Percentiles rank a stretch among this genome's conserved stretches.
phyloP scores from a whole-genome alignment of 2,888 invertebrate species.

The Esperia sulphurella region DNA sequence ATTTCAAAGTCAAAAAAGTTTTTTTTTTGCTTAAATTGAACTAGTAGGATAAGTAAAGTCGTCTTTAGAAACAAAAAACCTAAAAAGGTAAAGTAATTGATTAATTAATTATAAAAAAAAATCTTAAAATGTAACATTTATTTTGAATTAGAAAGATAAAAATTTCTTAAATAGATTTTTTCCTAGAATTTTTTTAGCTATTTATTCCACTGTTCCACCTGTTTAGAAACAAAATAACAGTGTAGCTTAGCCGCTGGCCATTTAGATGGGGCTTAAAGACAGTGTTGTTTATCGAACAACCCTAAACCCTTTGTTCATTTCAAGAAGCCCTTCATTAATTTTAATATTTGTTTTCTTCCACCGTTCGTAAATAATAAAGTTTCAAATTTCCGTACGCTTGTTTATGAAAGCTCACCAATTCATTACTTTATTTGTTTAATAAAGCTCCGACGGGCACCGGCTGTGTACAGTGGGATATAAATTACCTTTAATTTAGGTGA shows the following conservation, averaged over 20 bases:
- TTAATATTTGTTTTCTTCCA: slow-evolving; percentile 39
- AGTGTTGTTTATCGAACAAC: slow-evolving; percentile 20
- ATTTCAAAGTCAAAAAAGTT: too few relatives aligned
- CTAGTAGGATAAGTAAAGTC: too few relatives aligned
- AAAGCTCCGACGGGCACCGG: slow-evolving; percentile 62
- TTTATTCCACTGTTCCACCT: too few relatives aligned
- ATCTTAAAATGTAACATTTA: too few relatives aligned
- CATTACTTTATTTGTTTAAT: slow-evolving; percentile 75
- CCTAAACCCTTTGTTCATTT: slow-evolving; percentile 19
- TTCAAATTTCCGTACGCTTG: slow-evolving; percentile 59
- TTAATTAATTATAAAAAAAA: too few relatives aligned
- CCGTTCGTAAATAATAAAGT: slow-evolving; percentile 58
- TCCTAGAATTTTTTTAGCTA: too few relatives aligned
- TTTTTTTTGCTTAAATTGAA: too few relatives aligned
- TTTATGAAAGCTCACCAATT: slow-evolving; percentile 64
- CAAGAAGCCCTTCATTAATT: slow-evolving; percentile 37
- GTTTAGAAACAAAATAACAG: too few relatives aligned
- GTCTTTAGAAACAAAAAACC: too few relatives aligned
- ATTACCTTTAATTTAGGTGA: slow-evolving; percentile 75
- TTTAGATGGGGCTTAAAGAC: not conserved
- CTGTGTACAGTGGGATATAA: slow-evolving; percentile 68
- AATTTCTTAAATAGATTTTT: too few relatives aligned
- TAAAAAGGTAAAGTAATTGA: too few relatives aligned
- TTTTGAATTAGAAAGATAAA: too few relatives aligned
- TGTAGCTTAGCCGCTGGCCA: not conserved